Evolutionary conservation across 2,888 invertebrate genomes (phyloP), one percentile per base, ranked within the genome.

Genomic region (Drosophila eohydei): DNA sequence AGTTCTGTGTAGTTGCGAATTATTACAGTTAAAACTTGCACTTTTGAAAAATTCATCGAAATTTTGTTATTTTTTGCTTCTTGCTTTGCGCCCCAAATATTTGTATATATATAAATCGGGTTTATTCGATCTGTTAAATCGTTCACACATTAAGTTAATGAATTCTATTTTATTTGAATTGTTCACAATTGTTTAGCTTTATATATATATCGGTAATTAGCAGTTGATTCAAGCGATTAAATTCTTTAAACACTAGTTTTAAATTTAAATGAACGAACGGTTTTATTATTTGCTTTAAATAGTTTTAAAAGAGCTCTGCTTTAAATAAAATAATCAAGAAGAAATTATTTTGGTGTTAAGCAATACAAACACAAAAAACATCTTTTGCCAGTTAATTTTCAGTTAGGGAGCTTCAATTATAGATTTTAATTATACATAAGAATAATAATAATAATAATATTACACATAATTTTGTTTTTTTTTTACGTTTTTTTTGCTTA

Each of bases 1-100:
- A 50, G 21, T 26, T 5, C 7, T 14, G 56, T 73, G 63, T 77
- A 74, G 62, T 80, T 71, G 78, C 75, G 71, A 81, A 84, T 73
- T 82, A 73, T 84, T 82, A 81, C 82, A 82, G 71, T 78, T 80
- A 71, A 77, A 79, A 77, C 12, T 16, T 73, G 66, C 65, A 68
- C 72, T 59, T 74, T 66, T 63, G 69, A 78, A 75, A 74, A 78
- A 56, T 78, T 34, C 41, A 52, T 71, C 52, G 61, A 78, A 78
- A 67, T 64, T 48, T 28, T 4, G 12, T 4, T 50, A 30, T 12
- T 52, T 21, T 21, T 21, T 21, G 21, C 21, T 21, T 21, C 21
- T 21, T 30, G 41, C 3, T 51, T 76, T 44, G 61, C 59, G 66
- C 44, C 58, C 59, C 60, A 34, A 50, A 50, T 32, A 5, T 30